phyloP scores from a whole-genome alignment of 2,888 invertebrate genomes.

The Drosophila testacea region DNA sequence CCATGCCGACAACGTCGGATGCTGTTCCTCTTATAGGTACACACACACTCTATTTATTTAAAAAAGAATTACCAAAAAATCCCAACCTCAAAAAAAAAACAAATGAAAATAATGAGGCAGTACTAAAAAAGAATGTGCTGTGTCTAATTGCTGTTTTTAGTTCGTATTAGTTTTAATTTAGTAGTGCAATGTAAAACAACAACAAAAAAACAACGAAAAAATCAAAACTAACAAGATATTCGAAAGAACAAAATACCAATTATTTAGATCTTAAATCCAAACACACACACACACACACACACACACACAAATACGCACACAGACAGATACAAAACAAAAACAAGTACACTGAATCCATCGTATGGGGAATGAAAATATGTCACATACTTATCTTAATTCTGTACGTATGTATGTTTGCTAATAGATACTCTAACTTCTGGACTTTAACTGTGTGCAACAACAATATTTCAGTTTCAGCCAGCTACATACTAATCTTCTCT shows the following conservation, averaged over 20 bases:
- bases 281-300: constrained; percentile 8
- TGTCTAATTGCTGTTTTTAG: constrained; percentile 74
- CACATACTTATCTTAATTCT: constrained; percentile 43
- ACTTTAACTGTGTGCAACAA: constrained; percentile 53
- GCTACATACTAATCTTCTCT: constrained; percentile 45
- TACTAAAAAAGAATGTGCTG: constrained; percentile 50
- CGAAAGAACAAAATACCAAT: constrained; percentile 74
- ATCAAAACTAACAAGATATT: constrained; percentile 44
- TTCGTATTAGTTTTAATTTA: constrained; percentile 77
- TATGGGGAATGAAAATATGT: constrained; percentile 61
- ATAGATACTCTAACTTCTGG: constrained; percentile 64
- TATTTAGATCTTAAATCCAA: constrained; percentile 64
- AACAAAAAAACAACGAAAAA: constrained; percentile 29
- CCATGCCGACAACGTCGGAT: constrained; percentile 95
- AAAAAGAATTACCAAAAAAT: constrained; percentile 16
- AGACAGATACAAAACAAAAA: constrained; percentile 11
- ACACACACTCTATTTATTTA: constrained; percentile 75
- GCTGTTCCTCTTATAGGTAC: constrained; percentile 93
- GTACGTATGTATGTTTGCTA: constrained; percentile 71
- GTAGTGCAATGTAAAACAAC: constrained; percentile 72
- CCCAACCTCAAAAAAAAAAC: constrained; percentile 22
- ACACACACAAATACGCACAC: constrained; percentile 2
- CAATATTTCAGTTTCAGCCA: constrained; percentile 64
- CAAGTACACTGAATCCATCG: constrained; percentile 40
- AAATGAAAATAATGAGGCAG: constrained; percentile 21